A percentile compares a stretch with the other conserved stretches of the same genome.
Evolutionary conservation across 2,113 vertebrate genomes (phyloP).

Genomic region (Notarius lentiginosus): DNA sequence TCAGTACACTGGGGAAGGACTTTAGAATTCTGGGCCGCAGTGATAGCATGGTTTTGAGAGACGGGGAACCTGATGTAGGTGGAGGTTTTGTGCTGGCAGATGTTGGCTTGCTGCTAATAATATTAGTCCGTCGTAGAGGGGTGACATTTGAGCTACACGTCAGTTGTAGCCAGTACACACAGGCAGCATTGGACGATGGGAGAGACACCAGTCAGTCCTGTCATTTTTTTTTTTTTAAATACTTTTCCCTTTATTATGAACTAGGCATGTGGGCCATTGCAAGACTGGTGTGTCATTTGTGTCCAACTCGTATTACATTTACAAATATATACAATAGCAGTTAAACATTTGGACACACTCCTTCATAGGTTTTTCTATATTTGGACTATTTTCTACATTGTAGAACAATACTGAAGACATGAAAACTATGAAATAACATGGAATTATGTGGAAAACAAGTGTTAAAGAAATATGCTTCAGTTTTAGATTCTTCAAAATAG

Average conservation of each 20-base stretch:
- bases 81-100: conserved; percentile 11
- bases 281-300: neutral
- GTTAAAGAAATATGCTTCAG: too few relatives aligned
- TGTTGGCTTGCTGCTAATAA: conserved; percentile 25
- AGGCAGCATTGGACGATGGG: conserved; percentile 20
- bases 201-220: conserved; percentile 18
- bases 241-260: neutral
- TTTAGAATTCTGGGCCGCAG: conserved; percentile 16
- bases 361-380: too few relatives aligned
- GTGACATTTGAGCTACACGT: conserved; percentile 24
- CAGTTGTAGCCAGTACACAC: neutral
- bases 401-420: too few relatives aligned
- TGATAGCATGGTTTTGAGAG: conserved; percentile 32
- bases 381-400: too few relatives aligned
- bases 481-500: too few relatives aligned
- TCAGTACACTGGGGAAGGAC: neutral
- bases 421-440: too few relatives aligned
- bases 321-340: too few relatives aligned
- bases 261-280: neutral
- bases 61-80: conserved; percentile 2
- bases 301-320: too few relatives aligned
- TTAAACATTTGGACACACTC: too few relatives aligned
- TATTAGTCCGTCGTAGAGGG: neutral
- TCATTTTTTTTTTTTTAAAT: neutral
- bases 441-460: too few relatives aligned